phyloP scores from a whole-genome alignment of 2,888 invertebrate species.

The Pheosia tremula region DNA sequence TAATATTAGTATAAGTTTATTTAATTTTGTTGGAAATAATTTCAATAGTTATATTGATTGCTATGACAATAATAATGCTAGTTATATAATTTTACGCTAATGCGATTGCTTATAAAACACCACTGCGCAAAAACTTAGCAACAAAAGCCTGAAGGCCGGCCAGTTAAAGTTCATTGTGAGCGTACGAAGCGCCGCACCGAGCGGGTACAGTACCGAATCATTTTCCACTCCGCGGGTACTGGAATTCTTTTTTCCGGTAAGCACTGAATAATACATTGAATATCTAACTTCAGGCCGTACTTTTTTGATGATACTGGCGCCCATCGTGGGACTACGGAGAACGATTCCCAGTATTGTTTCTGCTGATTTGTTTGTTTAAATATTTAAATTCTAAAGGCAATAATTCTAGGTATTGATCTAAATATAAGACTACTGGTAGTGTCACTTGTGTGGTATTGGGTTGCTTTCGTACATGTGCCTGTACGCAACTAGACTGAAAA shows the following conservation, averaged over 20 bases:
- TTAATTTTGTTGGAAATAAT: too few species aligned
- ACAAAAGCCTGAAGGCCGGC: slow-evolving; percentile 4
- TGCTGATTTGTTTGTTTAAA: too few species aligned
- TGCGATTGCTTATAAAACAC: not conserved
- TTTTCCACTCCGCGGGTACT: slow-evolving; percentile 10
- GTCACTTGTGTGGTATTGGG: too few species aligned
- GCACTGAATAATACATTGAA: slow-evolving; percentile 24
- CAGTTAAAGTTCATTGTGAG: not conserved
- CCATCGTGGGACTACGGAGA: slow-evolving; percentile 19
- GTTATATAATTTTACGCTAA: not conserved
- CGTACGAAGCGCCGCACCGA: not conserved
- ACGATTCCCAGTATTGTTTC: not conserved
- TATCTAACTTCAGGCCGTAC: slow-evolving; percentile 8
- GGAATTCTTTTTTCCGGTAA: slow-evolving; percentile 10
- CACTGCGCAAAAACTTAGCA: slow-evolving; percentile 7
- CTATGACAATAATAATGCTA: too few species aligned
- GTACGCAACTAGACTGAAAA: too few species aligned
- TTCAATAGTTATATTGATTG: too few species aligned
- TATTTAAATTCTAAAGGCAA: too few species aligned
- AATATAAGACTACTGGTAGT: too few species aligned
- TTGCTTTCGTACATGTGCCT: too few species aligned
- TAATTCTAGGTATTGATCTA: too few species aligned
- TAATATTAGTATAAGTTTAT: too few species aligned
- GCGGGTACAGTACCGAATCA: slow-evolving; percentile 11
- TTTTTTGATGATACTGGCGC: slow-evolving; percentile 23